Evolutionary conservation across 1,140 invertebrate species (phyloP).

Genomic region (Ladona fulva): DNA sequence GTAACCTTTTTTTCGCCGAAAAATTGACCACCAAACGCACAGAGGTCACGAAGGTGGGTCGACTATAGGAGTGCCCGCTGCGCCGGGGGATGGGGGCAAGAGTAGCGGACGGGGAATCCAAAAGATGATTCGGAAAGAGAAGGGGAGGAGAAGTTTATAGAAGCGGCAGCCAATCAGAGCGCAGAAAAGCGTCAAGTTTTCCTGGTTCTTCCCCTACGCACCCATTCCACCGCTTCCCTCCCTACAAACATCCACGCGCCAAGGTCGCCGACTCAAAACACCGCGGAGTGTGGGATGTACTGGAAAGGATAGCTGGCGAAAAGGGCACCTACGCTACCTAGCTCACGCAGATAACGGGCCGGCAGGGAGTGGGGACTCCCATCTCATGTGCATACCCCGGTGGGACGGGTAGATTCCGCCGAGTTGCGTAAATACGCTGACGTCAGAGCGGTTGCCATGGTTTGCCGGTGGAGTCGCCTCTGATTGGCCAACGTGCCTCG

Average conservation of each 20-base stretch:
- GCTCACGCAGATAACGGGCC: background rate
- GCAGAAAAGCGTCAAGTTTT: background rate
- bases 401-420: background rate
- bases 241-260: background rate
- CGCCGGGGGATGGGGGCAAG: background rate
- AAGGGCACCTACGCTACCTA: background rate
- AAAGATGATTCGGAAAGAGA: background rate
- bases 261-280: conserved; percentile 7
- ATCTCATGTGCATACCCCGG: background rate
- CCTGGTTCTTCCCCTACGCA: background rate
- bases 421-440: conserved; percentile 8
- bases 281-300: background rate
- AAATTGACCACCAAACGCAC: too few species aligned
- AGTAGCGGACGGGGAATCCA: background rate
- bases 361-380: background rate
- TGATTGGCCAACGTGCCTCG: background rate
- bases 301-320: too few species aligned
- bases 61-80: too few species aligned
- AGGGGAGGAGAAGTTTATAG: background rate
- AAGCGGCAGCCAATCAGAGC: background rate
- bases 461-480: background rate
- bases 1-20: too few species aligned
- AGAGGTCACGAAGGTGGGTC: too few species aligned
- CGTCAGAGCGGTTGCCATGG: background rate
- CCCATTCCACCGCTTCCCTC: background rate